Evolutionary conservation across 1,140 invertebrate genomes (phyloP).

Genomic region (Drosophila sproati): DNA sequence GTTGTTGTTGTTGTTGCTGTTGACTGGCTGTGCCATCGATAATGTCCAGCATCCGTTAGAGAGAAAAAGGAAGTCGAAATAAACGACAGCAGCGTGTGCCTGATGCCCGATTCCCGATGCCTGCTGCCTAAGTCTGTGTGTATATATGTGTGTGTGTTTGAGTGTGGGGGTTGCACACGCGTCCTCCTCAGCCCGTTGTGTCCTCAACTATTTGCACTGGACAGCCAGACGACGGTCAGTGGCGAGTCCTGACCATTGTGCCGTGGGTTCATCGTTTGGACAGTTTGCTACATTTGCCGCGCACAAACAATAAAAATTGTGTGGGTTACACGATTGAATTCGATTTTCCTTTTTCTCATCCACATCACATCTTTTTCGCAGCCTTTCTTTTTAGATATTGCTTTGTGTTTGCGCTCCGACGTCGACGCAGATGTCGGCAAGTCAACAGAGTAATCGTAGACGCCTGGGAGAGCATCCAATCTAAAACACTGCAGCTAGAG

Average conservation of each 20-base stretch:
- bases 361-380: constrained; percentile 29
- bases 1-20: constrained; percentile 35
- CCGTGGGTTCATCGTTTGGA: constrained; percentile 58
- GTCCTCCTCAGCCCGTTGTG: constrained; percentile 35
- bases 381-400: constrained; percentile 45
- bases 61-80: constrained; percentile 69
- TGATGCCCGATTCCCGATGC: constrained; percentile 14
- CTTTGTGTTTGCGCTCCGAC: constrained; percentile 37
- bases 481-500: not conserved
- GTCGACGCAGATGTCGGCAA: constrained; percentile 51
- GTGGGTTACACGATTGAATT: constrained; percentile 63
- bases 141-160: constrained; percentile 21
- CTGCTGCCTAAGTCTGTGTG: constrained; percentile 17
- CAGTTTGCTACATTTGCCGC: constrained; percentile 65
- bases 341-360: constrained; percentile 22
- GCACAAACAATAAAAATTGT: constrained; percentile 67
- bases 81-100: constrained; percentile 65
- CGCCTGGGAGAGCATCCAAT: constrained; percentile 47
- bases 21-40: constrained; percentile 61
- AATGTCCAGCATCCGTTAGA: constrained; percentile 78
- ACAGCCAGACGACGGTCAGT: constrained; percentile 13
- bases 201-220: constrained; percentile 42
- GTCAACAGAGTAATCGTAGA: constrained; percentile 60
- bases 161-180: constrained; percentile 75
- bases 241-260: constrained; percentile 22